Evolutionary conservation across 92 coral and sea anemone genomes (phyloP), one percentile per base, ranked within the genome.

Genomic region (Porites rus): DNA sequence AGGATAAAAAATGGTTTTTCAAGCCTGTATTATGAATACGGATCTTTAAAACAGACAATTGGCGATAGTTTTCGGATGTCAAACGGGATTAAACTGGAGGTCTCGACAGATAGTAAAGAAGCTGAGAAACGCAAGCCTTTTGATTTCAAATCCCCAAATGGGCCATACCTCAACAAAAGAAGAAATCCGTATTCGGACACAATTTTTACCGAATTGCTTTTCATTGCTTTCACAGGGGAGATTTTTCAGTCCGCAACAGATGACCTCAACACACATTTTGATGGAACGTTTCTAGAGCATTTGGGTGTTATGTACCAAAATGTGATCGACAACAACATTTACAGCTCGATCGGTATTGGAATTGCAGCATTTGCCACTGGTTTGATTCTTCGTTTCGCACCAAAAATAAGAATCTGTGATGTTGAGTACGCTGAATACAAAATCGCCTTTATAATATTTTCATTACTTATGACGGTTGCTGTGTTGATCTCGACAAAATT

Each of bases 271-370:
- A 91, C 92, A 10, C 96, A 95, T 62, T 91, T 87, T 67, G 98
- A 93, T 77, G 98, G 98, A 17, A 95, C 98, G 10, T 93, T 93
- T 71, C 54, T 95, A 80, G 98, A 95, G 63, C 96, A 94, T 73
- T 74, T 95, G 38, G 96, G 94, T n/a, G 98, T 95, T 8, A 77
- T 95, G 22, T 83, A 88, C 68, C 96, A 93, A 88, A 93, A 93
- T 51, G 90, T 85, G 56, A 86, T 86, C 62, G 80, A 79, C 58
- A 95, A 91, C 84, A 92, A 89, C 75, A 31, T 91, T 18, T 95
- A 88, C 85, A 94, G 98, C 64, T 90, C 98, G 1, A 72, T 95
- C 3, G 98, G 95, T 21, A 84, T 94, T 65, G 96, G 97, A 10
- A 72, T 85, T 18, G 69, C 88, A 20, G 95, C 98, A 5, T 87